Evolutionary conservation across 2,888 invertebrate species (phyloP).

Genomic region (Clanis bilineata): DNA sequence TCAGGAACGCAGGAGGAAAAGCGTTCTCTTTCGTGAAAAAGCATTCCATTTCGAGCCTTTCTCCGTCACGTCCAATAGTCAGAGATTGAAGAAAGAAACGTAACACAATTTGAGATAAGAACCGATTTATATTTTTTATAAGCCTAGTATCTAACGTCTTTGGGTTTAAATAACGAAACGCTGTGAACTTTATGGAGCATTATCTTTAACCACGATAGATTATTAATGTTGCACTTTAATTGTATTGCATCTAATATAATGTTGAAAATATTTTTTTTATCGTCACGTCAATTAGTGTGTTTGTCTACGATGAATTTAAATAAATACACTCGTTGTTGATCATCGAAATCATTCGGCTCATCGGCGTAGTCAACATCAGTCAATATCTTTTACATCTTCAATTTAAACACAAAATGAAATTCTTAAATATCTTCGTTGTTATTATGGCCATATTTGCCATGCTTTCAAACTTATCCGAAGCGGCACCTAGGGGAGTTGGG

Average conservation of each 20-base stretch:
- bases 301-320: background rate
- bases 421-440: slow-evolving; percentile 21
- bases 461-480: slow-evolving; percentile 20
- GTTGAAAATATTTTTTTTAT: background rate
- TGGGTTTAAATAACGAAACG: background rate
- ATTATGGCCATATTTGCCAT: slow-evolving; percentile 22
- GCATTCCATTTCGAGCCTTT: too few relatives aligned
- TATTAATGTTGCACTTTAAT: background rate
- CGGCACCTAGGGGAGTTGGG: slow-evolving; percentile 25
- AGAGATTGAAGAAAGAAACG: too few relatives aligned
- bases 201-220: background rate
- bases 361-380: background rate
- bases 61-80: too few relatives aligned
- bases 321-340: background rate
- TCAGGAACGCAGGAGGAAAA: too few relatives aligned
- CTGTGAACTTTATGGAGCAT: background rate
- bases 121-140: too few relatives aligned
- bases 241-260: background rate
- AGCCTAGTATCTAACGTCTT: too few relatives aligned
- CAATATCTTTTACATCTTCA: background rate
- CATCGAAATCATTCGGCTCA: background rate
- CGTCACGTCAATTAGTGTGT: background rate
- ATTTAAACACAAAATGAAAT: slow-evolving; percentile 24
- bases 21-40: too few relatives aligned
- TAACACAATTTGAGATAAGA: too few relatives aligned